These are phyloP conservation scores for Aphrophora alni DNA, from an alignment of 2,888 invertebrate species.

Conservation along the genomic window DNA sequence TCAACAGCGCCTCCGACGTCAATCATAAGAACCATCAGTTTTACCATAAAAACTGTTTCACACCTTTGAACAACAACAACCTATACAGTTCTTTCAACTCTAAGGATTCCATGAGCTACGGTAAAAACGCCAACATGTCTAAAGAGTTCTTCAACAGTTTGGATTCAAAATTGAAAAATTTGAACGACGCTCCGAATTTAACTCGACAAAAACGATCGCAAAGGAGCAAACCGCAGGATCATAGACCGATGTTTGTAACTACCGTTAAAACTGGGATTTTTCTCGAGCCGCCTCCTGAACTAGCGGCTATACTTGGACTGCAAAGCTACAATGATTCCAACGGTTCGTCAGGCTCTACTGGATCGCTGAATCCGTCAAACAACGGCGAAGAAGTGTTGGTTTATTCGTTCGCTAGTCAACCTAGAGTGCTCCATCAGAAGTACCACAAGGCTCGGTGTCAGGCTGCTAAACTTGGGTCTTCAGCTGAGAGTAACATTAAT, in stretches of 20 bases:
- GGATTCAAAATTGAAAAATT: constrained; percentile 72
- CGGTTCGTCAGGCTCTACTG: constrained; percentile 42
- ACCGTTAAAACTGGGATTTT: constrained; percentile 82
- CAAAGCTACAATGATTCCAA: constrained; percentile 55
- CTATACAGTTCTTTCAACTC: constrained; percentile 54
- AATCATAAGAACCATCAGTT: constrained; percentile 47
- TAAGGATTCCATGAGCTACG: constrained; percentile 48
- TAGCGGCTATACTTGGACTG: constrained; percentile 69
- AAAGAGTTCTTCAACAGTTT: constrained; percentile 60
- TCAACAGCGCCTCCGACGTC: constrained; percentile 55
- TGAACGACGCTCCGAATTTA: constrained; percentile 63
- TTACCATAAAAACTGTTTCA: constrained; percentile 53
- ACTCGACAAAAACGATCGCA: constrained; percentile 48
- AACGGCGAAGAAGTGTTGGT: constrained; percentile 51
- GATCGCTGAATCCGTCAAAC: constrained; percentile 58
- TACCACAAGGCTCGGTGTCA: constrained; percentile 39
- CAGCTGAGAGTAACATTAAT: background rate
- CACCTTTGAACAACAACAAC: constrained; percentile 55
- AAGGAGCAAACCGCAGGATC: constrained; percentile 42
- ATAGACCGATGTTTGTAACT: constrained; percentile 69
- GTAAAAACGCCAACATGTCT: constrained; percentile 52
- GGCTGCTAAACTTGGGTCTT: background rate
- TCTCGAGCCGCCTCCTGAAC: constrained; percentile 76
- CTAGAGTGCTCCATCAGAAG: constrained; percentile 52
- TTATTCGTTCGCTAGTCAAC: constrained; percentile 55